Evolutionary conservation across 2,888 invertebrate genomes (phyloP), one percentile per base, ranked within the genome.

Genomic region (Cephus nigrinus): DNA sequence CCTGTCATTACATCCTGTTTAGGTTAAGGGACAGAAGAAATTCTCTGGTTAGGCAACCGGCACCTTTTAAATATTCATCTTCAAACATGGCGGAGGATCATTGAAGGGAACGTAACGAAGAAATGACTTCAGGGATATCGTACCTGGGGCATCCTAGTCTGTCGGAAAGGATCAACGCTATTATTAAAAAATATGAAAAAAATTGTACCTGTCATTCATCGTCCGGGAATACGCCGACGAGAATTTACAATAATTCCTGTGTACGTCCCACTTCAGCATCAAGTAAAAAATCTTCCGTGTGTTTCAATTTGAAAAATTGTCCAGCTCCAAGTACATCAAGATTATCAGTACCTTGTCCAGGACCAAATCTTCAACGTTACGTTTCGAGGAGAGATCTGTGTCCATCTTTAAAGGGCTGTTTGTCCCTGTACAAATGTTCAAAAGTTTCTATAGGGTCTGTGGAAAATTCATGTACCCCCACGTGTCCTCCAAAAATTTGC

Each of bases 151-250:
- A 3, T 55, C 9, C 55, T 69, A 83, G 80, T 78, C 82, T 88
- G 74, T 82, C 85, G 76, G 88, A 90, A 77, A 86, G 88, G 78
- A 88, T 90, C 84, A 86, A 87, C 76, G 84, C 83, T 77, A 88
- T 90, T 79, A 88, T 90, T 84, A 84, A 83, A 12, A 85, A 82
- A 81, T 89, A 88, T 85, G 85, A 86, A 76, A 55, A 68, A 30
- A 31, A n/a, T 30, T 75, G n/a, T 31, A 40, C 72, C 15, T 30
- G 31, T 74, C 34, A 40, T 9, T 34, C 73, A 55, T 12, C 71
- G 23, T 33, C 23, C 30, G 40, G 5, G 12, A 23, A 12, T 34
- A n/a, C 69, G n/a, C 35, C 75, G 23, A 71, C 34, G 32, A 78
- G 33, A 75, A 75, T 78, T 40, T 69, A 15, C 78, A 78, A 73